Evolutionary conservation across 2,797 vertebrate genomes (phyloP), one percentile per base, ranked within the genome.

Genomic region (Acrossocheilus fasciatus): DNA sequence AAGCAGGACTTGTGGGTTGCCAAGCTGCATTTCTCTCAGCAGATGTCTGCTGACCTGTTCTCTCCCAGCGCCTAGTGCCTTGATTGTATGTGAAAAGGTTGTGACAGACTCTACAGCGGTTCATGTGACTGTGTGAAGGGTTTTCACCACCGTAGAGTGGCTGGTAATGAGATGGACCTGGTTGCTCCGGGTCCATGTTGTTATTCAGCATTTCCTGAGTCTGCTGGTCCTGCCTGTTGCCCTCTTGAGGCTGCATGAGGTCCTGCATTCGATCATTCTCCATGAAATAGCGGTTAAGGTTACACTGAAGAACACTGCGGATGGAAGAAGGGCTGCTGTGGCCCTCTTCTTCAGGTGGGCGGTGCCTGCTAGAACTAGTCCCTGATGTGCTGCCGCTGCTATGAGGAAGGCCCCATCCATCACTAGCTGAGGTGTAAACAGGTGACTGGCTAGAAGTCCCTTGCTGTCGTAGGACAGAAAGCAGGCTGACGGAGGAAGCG

Each of bases 231-330:
- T 94, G 95, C 87, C 92, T 91, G 23, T 94, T 59, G 81, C 95
- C 94, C 87, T 96, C 10, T 96, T 96, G 88, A 96, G 93, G 88
- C 96, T 96, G 75, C 95, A 96, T 89, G 95, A 95, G 88, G 95
- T 95, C 97, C 91, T 98, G 97, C 93, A 98, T 97, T 90, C 96
- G 96, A 91, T 99, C 98, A 59, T 98, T 98, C 93, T 99, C 98
- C 95, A 99, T 94, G 94, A 99, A 99, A 94, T 99, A 99, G 87
- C 97, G 97, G 94, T 97, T 98, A 92, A 99, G 94, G 94, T 99
- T 98, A 93, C 98, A 99, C 66, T 98, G 98, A 90, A 99, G 95
- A 87, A 98, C 98, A 20, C 98, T 99, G 57, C 97, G 96, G 90
- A 98, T 97, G 84, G 93, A 94, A 20, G 87, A 54, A 45, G 88